Base-by-base conservation (phyloP, 2,888 invertebrate genomes). In the Drosophila paramelanica region DNA sequence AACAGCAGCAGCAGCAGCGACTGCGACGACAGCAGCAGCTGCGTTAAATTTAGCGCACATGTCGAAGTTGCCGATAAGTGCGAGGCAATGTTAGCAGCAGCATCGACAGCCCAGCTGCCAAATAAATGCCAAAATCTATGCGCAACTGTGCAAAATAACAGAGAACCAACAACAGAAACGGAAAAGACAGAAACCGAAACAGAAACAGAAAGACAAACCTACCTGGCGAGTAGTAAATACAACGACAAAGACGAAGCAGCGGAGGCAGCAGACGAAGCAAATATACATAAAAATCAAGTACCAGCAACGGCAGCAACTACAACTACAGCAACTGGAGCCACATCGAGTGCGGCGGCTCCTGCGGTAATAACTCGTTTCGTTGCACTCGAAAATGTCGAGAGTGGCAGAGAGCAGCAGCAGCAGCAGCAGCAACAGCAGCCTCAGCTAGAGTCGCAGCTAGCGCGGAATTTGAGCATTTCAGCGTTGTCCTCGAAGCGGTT, bases 211-310 rank as follows among this genome's bases (percentile, higher is more conserved):
- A 78, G 69, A 82, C 76, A 86, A 88, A 85, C 88, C 88, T 84
- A 84, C 84, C 86, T 84, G 84, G 88, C 84, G 80, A 78, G 82
- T 88, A 86, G 64, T 66, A 60, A 61, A 75, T 57, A 47, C 64
- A 49, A 50, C 71, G 47, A 25, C 43, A 45, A 11, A 62, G 58
- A 69, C 76, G 88, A 83, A 83, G 79, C 82, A 81, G 88, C 81
- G 82, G 83, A 88, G 77, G 65, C 74, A 71, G 72, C 85, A 82
- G 65, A 81, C 81, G 81, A 85, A 84, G 71, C 88, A 79, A 88
- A 84, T 84, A 84, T 84, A 84, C 83, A 84, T 84, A 84, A 84
- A 84, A 84, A 84, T 84, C 83, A 84, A 84, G 83, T 84, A 84
- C 87, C 74, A 72, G 70, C 79, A 78, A 57, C 74, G 77, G 38